A percentile compares a stretch with the other conserved stretches of the same genome.
These are phyloP conservation scores for Psix sp. DNA, from an alignment of 1,140 invertebrate genomes.

Conservation along the genomic window DNA sequence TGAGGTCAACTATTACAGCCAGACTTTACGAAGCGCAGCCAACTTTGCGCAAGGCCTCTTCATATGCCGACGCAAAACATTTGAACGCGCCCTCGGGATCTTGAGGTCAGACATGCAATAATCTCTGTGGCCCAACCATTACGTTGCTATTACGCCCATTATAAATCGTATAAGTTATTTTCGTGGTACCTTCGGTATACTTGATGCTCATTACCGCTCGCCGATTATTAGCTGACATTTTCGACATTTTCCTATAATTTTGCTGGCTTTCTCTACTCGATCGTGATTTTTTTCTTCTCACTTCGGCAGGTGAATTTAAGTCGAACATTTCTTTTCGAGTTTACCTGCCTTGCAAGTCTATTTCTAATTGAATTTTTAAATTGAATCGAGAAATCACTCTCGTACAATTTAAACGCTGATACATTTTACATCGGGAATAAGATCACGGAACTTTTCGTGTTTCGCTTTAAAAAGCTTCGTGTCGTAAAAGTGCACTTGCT, in stretches of 20 bases:
- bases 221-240: conserved; percentile 34
- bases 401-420: conserved; percentile 11
- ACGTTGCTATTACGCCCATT: conserved; percentile 70
- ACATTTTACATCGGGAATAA: conserved; percentile 9
- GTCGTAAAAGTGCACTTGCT: conserved; percentile 13
- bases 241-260: conserved; percentile 7
- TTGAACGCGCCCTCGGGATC: conserved; percentile 34
- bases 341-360: too few relatives aligned
- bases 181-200: conserved; percentile 48
- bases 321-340: too few relatives aligned
- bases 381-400: conserved; percentile 16
- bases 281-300: too few relatives aligned
- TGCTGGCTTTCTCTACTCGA: neutral
- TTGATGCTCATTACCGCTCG: conserved; percentile 64
- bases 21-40: conserved; percentile 55
- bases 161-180: conserved; percentile 72
- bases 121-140: conserved; percentile 64
- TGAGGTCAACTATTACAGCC: conserved; percentile 59
- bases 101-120: conserved; percentile 68
- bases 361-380: conserved; percentile 34
- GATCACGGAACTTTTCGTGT: neutral
- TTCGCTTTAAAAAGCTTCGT: conserved; percentile 1
- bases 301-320: too few relatives aligned
- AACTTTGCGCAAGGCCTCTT: conserved; percentile 53
- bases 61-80: conserved; percentile 36